Evolutionary conservation across 2,113 vertebrate species (phyloP).

Genomic region (Cnemophilus loriae): DNA sequence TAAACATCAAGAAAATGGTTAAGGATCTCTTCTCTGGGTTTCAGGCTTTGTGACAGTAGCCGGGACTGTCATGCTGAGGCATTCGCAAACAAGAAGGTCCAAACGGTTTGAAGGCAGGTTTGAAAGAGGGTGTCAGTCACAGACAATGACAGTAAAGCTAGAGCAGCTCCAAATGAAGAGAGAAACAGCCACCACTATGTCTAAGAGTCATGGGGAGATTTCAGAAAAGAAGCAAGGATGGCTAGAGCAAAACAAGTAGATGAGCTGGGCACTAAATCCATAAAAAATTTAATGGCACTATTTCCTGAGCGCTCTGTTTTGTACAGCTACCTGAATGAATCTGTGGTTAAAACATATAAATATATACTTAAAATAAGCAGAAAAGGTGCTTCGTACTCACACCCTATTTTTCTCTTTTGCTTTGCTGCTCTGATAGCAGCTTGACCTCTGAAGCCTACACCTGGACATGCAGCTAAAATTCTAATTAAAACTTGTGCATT

Average conservation of each 20-base stretch:
- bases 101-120: neutral
- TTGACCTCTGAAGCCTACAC: neutral
- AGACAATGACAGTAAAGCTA: neutral
- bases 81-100: neutral
- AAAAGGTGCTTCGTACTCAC: neutral
- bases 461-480: neutral
- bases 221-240: neutral
- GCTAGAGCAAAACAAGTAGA: neutral
- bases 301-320: neutral
- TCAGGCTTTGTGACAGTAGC: neutral
- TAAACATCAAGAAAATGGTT: neutral
- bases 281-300: rapidly evolving
- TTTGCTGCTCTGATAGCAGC: neutral
- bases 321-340: neutral
- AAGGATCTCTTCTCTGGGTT: neutral
- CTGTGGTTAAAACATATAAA: neutral
- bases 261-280: neutral
- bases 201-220: neutral
- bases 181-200: neutral
- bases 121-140: neutral
- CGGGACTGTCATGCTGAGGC: too few relatives aligned
- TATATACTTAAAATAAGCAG: neutral
- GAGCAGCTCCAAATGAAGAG: neutral
- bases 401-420: neutral
- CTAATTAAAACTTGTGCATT: neutral